phyloP scores from a whole-genome alignment of 2,113 vertebrate genomes.

The Arizona elegans region DNA sequence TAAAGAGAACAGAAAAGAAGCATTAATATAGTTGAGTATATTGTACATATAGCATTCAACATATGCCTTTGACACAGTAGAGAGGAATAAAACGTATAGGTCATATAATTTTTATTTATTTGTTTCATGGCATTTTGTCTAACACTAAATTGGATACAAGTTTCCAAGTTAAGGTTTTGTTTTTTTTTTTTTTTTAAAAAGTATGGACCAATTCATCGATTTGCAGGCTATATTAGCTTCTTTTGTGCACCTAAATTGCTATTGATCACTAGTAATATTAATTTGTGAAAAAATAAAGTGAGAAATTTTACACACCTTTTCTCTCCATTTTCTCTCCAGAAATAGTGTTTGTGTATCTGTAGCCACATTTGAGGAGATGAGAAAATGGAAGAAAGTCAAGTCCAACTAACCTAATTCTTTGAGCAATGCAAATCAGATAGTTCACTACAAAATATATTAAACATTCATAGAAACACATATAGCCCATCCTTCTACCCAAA shows the following conservation, averaged over 20 bases:
- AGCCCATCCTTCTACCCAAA: background rate
- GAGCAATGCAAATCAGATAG: background rate
- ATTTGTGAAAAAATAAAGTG: background rate
- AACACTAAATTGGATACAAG: background rate
- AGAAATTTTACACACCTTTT: background rate
- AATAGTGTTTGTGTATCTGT: background rate
- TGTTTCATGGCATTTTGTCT: background rate
- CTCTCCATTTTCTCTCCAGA: background rate
- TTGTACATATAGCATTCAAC: background rate
- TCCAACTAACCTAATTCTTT: background rate
- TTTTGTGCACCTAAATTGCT: background rate
- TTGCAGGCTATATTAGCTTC: background rate
- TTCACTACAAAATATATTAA: background rate
- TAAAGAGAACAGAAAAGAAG: background rate
- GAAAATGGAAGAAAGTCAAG: background rate
- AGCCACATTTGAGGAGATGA: background rate
- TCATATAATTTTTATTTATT: background rate
- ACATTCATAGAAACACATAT: background rate
- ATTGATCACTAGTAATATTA: background rate
- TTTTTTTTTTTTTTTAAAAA: too few species aligned
- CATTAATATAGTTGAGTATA: background rate
- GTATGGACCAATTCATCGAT: background rate
- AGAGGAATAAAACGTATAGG: background rate
- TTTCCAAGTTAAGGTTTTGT: background rate
- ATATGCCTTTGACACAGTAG: slow-evolving; percentile 6